phyloP scores from a whole-genome alignment of 2,888 invertebrate genomes.

The Sinohyriopsis cumingii region DNA sequence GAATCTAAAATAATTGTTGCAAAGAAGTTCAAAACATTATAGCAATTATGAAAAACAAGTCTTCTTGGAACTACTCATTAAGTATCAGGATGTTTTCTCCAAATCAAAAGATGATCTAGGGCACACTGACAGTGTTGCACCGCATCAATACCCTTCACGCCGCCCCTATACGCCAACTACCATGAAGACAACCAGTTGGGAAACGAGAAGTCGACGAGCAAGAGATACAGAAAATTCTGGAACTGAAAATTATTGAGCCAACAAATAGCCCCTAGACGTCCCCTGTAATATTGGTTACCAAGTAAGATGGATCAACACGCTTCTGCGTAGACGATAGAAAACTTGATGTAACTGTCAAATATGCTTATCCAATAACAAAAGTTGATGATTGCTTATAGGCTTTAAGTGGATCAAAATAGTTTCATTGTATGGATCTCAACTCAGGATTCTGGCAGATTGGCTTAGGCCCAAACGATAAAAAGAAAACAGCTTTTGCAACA shows the following conservation, averaged over 20 bases:
- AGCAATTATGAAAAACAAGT: too few species aligned
- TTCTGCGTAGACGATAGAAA: background rate
- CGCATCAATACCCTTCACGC: too few species aligned
- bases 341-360: background rate
- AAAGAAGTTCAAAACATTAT: too few species aligned
- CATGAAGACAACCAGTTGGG: too few species aligned
- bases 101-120: too few species aligned
- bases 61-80: too few species aligned
- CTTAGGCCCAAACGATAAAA: background rate
- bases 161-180: too few species aligned
- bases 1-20: too few species aligned
- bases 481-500: background rate
- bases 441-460: constrained; percentile 1
- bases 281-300: constrained; percentile 1
- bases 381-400: constrained; percentile 7
- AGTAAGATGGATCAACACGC: constrained; percentile 3
- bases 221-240: too few species aligned
- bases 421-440: constrained; percentile 2
- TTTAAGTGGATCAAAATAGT: constrained; percentile 3
- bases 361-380: background rate
- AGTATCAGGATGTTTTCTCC: too few species aligned
- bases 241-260: constrained; percentile 3
- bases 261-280: constrained; percentile 6
- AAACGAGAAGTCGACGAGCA: background rate
- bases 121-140: too few species aligned